These are phyloP conservation scores for Ophthalmolycus amberensis DNA, from an alignment of 2,113 vertebrate genomes.

Conservation along the genomic window DNA sequence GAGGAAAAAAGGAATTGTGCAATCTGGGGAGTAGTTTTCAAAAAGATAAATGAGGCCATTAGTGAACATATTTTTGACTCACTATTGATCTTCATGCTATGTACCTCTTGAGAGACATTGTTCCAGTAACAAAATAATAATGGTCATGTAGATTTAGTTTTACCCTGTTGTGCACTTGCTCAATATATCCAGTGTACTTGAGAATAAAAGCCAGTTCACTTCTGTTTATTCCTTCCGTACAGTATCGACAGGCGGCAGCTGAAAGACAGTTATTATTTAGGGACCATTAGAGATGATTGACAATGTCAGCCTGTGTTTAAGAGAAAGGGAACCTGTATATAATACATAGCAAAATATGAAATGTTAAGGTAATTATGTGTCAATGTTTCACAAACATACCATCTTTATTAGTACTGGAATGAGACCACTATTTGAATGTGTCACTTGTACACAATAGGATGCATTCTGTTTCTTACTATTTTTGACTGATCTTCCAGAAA, in stretches of 20 bases:
- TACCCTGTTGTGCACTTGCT: constrained; percentile 45
- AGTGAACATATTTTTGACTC: constrained; percentile 25
- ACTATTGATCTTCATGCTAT: constrained; percentile 38
- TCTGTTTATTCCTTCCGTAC: constrained; percentile 53
- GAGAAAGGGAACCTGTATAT: constrained; percentile 77
- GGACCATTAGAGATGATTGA: constrained; percentile 70
- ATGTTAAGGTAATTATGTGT: constrained; percentile 56
- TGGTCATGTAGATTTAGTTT: constrained; percentile 54
- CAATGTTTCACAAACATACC: constrained; percentile 61
- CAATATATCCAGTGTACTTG: constrained; percentile 58
- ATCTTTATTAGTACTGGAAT: constrained; percentile 58
- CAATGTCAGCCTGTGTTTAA: constrained; percentile 49
- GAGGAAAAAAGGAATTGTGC: constrained; percentile 50
- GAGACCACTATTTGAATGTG: constrained; percentile 46
- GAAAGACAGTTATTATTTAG: constrained; percentile 56
- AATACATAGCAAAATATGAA: constrained; percentile 60
- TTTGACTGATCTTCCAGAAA: constrained; percentile 51
- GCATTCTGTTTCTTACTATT: constrained; percentile 39
- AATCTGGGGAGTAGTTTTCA: constrained; percentile 48
- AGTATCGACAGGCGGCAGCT: constrained; percentile 37
- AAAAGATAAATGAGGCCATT: constrained; percentile 32
- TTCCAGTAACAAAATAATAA: constrained; percentile 33
- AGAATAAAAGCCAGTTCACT: constrained; percentile 53
- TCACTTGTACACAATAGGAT: constrained; percentile 55
- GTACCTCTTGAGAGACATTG: constrained; percentile 45